Evolutionary conservation across 2,113 vertebrate genomes (phyloP), one percentile per base, ranked within the genome.

Genomic region (Trichechus manatus): DNA sequence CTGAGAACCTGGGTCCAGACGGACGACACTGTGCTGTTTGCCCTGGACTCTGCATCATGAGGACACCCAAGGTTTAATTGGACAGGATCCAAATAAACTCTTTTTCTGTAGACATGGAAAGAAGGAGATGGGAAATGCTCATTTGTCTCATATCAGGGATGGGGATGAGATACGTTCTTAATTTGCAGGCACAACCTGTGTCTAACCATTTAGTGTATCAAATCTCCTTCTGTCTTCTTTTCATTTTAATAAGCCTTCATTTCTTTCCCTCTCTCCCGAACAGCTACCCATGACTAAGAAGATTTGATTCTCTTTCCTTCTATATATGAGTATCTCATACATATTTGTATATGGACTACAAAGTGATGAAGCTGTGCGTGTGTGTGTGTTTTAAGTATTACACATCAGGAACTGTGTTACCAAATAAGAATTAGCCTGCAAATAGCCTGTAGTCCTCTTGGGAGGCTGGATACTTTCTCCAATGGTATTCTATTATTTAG

Each of bases 241-340:
- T 81, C 79, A 89, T 95, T 97, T 97, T 89, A 92, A 95, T 97
- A 95, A 97, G 74, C 3, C 87, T 93, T 83, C 61, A 61, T 78
- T 93, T 94, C 27, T 91, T 80, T 15, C 86, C 36, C 50, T 95
- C 70, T 97, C 81, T 96, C 59, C 33, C 87, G 94, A 96, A 94
- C 79, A 94, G 96, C 82, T 89, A 89, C 79, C 91, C 96, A 92
- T 95, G 86, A 95, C 93, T 96, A 96, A 97, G 97, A 92, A 95
- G 94, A 92, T 94, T 95, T 95, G 89, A 87, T 42, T 97, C 47
- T 88, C 66, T 95, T 89, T 86, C 82, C 33, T 11, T 84, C n/a
- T 19, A 27, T 59, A 39, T 77, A 56, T 50, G 36, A 59, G 47
- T 79, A 36, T 19, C 50, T 84, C 50, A 19, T 61, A 33, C 68